phyloP scores from a whole-genome alignment of 2,797 vertebrate genomes.

The Prunella strophiata region DNA sequence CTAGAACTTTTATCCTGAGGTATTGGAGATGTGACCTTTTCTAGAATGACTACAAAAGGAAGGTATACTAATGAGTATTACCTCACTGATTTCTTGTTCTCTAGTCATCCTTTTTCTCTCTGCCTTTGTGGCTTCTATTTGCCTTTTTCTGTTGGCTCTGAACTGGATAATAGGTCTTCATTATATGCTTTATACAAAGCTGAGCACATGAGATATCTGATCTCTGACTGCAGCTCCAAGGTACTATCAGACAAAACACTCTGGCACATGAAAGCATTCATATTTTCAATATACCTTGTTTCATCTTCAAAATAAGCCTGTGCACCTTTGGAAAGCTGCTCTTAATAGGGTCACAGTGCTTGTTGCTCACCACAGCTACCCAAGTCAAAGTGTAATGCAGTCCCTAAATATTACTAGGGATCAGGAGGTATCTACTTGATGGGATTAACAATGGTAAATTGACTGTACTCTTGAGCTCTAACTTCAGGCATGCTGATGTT shows the following conservation, averaged over 20 bases:
- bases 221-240: neutral
- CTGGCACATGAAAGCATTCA: neutral
- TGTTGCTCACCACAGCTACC: neutral
- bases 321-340: neutral
- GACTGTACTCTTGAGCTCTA: neutral
- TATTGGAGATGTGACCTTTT: neutral
- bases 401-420: neutral
- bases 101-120: neutral
- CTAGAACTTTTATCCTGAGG: neutral
- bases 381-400: neutral
- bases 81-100: neutral
- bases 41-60: neutral
- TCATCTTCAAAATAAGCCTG: neutral
- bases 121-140: neutral
- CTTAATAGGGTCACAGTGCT: neutral
- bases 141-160: neutral
- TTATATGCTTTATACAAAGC: neutral
- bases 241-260: neutral
- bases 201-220: neutral
- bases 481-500: neutral
- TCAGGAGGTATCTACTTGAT: neutral
- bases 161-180: neutral
- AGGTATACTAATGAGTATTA: neutral
- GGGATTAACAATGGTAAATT: neutral
- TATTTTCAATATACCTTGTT: neutral